Base-by-base conservation (phyloP, 2,888 invertebrate genomes). In the Pyrrhia umbra region DNA sequence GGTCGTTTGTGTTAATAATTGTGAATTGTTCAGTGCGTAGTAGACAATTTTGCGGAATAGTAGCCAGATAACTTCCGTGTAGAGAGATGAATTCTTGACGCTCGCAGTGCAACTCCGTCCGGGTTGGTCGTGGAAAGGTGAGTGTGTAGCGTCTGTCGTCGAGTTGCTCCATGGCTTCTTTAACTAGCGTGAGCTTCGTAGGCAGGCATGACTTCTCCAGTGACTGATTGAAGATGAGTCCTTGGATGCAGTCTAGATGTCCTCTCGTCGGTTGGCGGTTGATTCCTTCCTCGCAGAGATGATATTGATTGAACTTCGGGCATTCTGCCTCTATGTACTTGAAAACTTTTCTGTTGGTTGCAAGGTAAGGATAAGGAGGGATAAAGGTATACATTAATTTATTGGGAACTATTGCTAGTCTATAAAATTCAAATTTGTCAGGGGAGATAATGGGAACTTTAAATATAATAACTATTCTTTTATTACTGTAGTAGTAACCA, bases 221-320 rank as follows among this genome's bases (percentile, higher is more conserved):
- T 16, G 30, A 45, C 21, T 54, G 43, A 13, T 30, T 27, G 2
- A 4, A 30, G 8, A 54, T 42, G 42, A 54, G 30, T 1, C 21
- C 30, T 30, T 21, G 55, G 43, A 45, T 54, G n/a, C 27, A 54
- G n/a, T 54, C 52, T 42, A 6, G 9, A n/a, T 54, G 40, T 42
- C n/a, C 42, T 30, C 18, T 27, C n/a, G 9, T 25, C 3, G 13
- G 13, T 27, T 40, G 39, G 16, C 8, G 37, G 23, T 51, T 13
- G 51, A 39, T 15, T 39, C 2, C 51, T 13, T 39, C 21, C 16
- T 39, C 23, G 51, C 23, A 39, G 23, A 39, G 51, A 39, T 16
- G 51, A 0, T 4, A 1, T 4, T 0, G 16, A 2, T 16, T 2
- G 1, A 51, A 51, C 51, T 15, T 50, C 37, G 21, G 37, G 50